Evolutionary conservation across 2,888 invertebrate species (phyloP).

Genomic region (Tryphoninae sp.): DNA sequence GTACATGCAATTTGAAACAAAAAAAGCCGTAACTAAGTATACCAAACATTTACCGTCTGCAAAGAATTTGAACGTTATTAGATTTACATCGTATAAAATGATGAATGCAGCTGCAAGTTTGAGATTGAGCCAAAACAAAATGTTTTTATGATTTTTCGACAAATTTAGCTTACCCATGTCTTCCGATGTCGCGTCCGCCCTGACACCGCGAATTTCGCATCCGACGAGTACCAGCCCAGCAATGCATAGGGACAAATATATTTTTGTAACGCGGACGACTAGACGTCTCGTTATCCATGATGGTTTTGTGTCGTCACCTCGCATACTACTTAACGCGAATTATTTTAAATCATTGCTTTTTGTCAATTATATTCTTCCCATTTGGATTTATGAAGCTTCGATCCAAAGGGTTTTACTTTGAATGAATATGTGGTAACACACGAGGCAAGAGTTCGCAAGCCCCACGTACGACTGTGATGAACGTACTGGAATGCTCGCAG

Average conservation of each 20-base stretch:
- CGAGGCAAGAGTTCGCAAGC: constrained; percentile 39
- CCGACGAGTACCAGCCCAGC: constrained; percentile 36
- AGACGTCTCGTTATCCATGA: constrained; percentile 70
- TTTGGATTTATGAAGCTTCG: neutral
- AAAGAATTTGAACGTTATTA: too few species aligned
- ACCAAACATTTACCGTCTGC: too few species aligned
- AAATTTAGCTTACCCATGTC: constrained; percentile 65
- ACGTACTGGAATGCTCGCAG: constrained; percentile 55
- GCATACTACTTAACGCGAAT: constrained; percentile 69
- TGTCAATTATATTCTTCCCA: constrained; percentile 1
- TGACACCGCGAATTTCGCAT: constrained; percentile 37
- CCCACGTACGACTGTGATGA: constrained; percentile 52
- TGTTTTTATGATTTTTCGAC: neutral
- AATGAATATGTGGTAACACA: neutral
- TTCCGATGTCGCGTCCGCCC: constrained; percentile 58
- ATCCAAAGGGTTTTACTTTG: neutral
- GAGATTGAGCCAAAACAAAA: constrained; percentile 35
- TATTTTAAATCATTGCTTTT: constrained; percentile 70
- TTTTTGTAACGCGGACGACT: constrained; percentile 60
- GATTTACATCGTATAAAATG: too few species aligned
- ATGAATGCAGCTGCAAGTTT: too few species aligned
- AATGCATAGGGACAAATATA: constrained; percentile 51
- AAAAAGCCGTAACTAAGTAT: too few species aligned
- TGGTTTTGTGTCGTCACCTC: constrained; percentile 64
- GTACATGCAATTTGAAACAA: neutral